Evolutionary conservation across 2,113 vertebrate species (phyloP).

Genomic region (Phalacrocorax pelagicus): DNA sequence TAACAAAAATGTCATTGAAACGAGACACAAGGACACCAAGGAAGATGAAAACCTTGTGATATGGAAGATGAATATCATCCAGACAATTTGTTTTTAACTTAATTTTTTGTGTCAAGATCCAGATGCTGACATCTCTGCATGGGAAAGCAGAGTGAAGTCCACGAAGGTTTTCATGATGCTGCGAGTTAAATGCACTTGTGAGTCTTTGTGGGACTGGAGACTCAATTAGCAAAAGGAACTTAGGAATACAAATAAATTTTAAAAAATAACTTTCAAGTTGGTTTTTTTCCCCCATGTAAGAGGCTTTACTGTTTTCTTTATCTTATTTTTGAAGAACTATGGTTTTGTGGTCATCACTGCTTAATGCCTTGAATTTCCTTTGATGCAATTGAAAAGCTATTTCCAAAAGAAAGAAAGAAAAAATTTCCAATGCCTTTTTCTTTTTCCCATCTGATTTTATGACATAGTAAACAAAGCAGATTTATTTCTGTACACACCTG

Average conservation of each 20-base stretch:
- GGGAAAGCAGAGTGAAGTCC: not conserved
- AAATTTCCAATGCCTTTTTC: not conserved
- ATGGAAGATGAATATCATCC: not conserved
- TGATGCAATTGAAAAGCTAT: not conserved
- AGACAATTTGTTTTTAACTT: not conserved
- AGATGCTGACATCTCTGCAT: not conserved
- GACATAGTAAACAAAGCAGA: slow-evolving; percentile 41
- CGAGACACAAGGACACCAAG: not conserved
- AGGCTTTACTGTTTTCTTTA: not conserved
- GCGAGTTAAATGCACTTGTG: fast-evolving
- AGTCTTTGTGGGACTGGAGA: not conserved
- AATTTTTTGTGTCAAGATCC: not conserved
- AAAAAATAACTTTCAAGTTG: not conserved
- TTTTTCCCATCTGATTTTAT: not conserved
- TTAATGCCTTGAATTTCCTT: not conserved
- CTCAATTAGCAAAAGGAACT: not conserved
- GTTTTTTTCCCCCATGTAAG: not conserved
- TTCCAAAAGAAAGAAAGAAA: not conserved
- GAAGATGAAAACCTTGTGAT: not conserved
- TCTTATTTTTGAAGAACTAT: not conserved
- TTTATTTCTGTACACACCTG: slow-evolving; percentile 44
- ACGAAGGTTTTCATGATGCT: not conserved
- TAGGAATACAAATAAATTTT: not conserved
- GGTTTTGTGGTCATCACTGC: not conserved
- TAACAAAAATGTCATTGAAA: not conserved